Evolutionary conservation across 2,797 vertebrate genomes (phyloP).

Genomic region (Coregonus suidteri): DNA sequence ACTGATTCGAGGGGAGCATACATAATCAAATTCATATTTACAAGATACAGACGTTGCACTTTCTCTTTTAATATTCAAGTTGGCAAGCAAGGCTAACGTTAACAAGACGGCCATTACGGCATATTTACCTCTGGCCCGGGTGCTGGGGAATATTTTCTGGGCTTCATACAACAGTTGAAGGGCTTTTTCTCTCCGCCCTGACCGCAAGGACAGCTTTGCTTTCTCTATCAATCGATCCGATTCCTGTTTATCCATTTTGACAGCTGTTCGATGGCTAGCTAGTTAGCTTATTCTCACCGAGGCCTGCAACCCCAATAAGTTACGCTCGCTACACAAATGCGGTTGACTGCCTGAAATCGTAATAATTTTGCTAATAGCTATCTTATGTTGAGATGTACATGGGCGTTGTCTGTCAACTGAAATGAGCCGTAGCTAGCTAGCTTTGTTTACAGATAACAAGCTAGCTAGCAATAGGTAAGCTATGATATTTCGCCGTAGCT

Average conservation of each 20-base stretch:
- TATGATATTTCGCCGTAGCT: neutral
- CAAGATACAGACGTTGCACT: constrained; percentile 44
- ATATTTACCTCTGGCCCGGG: constrained; percentile 81
- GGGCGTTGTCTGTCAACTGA: neutral
- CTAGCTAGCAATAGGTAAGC: neutral
- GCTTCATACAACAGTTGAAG: constrained; percentile 79
- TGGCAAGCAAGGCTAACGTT: neutral
- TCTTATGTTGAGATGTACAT: neutral
- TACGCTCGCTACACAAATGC: neutral
- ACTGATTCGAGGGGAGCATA: neutral
- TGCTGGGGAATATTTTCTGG: constrained; percentile 77
- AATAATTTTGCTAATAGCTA: neutral
- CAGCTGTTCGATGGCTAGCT: neutral
- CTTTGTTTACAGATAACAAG: constrained; percentile 9
- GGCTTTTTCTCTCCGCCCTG: constrained; percentile 77
- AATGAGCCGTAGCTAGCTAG: neutral
- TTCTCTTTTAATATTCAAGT: constrained; percentile 44
- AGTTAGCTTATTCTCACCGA: too few relatives aligned
- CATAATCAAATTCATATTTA: constrained; percentile 36
- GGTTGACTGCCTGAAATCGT: neutral
- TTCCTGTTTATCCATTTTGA: constrained; percentile 77
- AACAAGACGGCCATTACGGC: constrained; percentile 41
- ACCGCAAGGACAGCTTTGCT: constrained; percentile 81
- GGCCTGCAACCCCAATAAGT: neutral
- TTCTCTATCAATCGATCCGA: constrained; percentile 80